Percentiles rank a stretch among this genome's conserved stretches.
Evolutionary conservation across 1,140 invertebrate genomes (phyloP).

Genomic region (Campodea augens): DNA sequence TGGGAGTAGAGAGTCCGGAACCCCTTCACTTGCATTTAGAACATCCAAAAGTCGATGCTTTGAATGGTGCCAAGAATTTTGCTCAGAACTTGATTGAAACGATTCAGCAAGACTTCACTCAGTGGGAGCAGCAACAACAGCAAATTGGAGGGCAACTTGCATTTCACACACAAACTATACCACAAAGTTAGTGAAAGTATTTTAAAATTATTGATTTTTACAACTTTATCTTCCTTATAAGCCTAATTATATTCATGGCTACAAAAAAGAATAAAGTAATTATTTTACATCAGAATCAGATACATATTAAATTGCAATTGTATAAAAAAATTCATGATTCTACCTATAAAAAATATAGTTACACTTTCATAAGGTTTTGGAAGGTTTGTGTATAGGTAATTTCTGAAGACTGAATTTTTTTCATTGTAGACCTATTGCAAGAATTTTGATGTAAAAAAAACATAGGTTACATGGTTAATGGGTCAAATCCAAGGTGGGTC

Average conservation of each 20-base stretch:
- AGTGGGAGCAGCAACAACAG: conserved; percentile 34
- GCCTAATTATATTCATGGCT: conserved; percentile 6
- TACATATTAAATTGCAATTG: conserved; percentile 9
- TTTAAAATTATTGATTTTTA: conserved; percentile 18
- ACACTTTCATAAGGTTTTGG: no score
- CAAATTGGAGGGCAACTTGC: conserved; percentile 20
- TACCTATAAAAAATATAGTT: no score
- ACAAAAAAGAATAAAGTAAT: conserved; percentile 8
- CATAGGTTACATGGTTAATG: no score
- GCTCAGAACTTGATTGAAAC: conserved; percentile 61
- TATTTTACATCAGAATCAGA: conserved; percentile 12
- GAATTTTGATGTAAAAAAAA: no score
- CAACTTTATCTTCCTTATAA: conserved; percentile 9
- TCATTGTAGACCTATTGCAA: no score
- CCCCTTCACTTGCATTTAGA: conserved; percentile 59
- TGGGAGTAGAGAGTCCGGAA: conserved; percentile 46
- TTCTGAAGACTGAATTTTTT: no score
- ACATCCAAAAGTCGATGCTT: conserved; percentile 43
- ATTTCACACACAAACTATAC: neutral
- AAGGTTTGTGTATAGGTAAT: no score
- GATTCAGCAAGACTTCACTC: conserved; percentile 50
- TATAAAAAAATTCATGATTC: no score
- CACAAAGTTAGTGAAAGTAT: no score
- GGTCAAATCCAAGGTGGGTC: no score
- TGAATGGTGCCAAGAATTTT: conserved; percentile 49